Evolutionary conservation across 2,888 invertebrate species (phyloP), one percentile per base, ranked within the genome.

Genomic region (Hesperia comma): DNA sequence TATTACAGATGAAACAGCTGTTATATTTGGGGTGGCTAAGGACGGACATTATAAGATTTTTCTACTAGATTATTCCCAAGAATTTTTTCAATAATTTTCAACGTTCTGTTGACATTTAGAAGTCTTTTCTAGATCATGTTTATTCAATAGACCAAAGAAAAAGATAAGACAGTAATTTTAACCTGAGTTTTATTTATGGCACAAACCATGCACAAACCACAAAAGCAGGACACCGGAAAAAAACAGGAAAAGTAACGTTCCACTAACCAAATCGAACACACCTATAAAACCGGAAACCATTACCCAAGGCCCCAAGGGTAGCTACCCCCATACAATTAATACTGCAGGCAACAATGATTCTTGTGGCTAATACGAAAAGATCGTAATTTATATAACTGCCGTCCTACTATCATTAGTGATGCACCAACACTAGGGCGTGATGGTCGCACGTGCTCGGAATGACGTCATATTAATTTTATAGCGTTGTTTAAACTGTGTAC

Each of bases 391-490:
- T 51, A 26, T 49, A 37, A 63, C 37, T 10, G n/a, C 37, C 32
- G 5, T 1, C 21, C 40, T 15, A 51, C 21, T 64, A 19, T 32
- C 41, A 64, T 64, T 64, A 64, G 57, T 57, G 63, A 64, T 64
- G 63, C 41, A 57, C 56, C 49, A 49, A 55, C 54, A 37, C 15
- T 57, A 41, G 57, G 57, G 64, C 51, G n/a, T 21, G 51, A 53
- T 41, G 51, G 64, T 7, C 19, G 33, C 40, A 64, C 63, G 49
- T 64, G 64, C 21, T 32, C 14, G 40, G 51, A 64, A 64, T 64
- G 64, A 64, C 64, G 64, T 64, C 64, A 64, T 53, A 53, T 51
- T 53, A 57, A 63, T 58, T 58, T 64, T 64, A 64, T 53, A 53
- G 58, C 32, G 32, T 26, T 58, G 40, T 58, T 53, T 58, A 64